Conservation (phyloP, 2,113 vertebrate species). For the Dolichallabes microphthalmus region DNA sequence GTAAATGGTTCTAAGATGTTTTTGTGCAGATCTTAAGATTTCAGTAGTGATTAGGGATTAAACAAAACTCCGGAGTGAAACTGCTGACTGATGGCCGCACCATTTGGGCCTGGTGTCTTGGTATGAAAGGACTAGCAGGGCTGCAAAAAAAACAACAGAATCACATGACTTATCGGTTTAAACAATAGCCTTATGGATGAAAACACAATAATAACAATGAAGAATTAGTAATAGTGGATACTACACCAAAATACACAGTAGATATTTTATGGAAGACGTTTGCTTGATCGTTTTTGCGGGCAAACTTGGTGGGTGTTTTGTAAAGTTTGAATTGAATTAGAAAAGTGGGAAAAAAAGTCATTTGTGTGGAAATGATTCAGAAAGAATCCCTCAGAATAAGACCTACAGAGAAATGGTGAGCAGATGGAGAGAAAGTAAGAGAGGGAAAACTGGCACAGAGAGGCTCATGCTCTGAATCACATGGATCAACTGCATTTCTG, state of each 20-base stretch:
- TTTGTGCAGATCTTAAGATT: conserved; percentile 47
- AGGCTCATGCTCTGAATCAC: conserved; percentile 14
- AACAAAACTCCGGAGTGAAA: neutral
- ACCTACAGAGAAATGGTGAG: conserved; percentile 6
- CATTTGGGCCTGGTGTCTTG: neutral
- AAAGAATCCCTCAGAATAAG: conserved; percentile 27
- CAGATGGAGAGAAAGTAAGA: conserved; percentile 28
- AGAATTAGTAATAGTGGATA: neutral
- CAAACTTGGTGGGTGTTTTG: neutral
- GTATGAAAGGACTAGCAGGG: neutral
- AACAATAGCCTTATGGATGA: neutral
- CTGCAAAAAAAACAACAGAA: too few relatives aligned
- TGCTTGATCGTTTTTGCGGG: neutral
- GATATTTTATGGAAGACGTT: neutral
- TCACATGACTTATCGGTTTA: neutral
- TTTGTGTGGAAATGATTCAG: conserved; percentile 23
- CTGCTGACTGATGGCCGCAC: neutral
- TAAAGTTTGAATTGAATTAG: neutral
- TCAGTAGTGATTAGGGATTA: conserved; percentile 3
- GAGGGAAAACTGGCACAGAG: conserved; percentile 32
- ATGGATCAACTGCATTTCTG: conserved; percentile 25
- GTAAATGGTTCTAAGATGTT: conserved; percentile 48
- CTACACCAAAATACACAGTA: neutral
- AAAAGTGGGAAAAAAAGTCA: neutral
- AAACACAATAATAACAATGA: neutral